Evolutionary conservation across 2,888 invertebrate species (phyloP), one percentile per base, ranked within the genome.

Genomic region (Plebejus argus): DNA sequence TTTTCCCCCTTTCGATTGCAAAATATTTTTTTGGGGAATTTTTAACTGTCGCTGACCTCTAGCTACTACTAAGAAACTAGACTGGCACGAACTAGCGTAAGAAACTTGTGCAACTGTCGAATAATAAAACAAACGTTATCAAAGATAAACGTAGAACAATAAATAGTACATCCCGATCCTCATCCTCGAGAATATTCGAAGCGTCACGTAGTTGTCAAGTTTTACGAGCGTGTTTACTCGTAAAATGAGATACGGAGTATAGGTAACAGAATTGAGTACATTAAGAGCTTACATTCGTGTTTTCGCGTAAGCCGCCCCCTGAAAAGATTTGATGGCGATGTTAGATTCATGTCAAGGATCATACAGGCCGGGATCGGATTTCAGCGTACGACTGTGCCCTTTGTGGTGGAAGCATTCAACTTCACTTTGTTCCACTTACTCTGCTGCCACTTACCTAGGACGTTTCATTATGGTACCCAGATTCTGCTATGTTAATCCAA

Each of bases 341-440:
- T 93, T 91, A 91, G 93, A 93, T 93, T 94, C 92, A 92, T 93
- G 94, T 94, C 94, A 93, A 94, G 94, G 92, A 93, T 91, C 93
- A 93, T 93, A 93, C 87, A 92, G 88, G 84, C 86, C 87, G 91
- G 90, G 91, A 91, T 92, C 91, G 90, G 88, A 89, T 90, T 90
- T 90, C 90, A 89, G 88, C 91, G 91, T 91, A 91, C 91, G 88
- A 90, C 92, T 92, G 91, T 90, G 90, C 91, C 92, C 92, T 93
- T 94, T 93, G 93, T 94, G 90, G 88, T 85, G 90, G 89, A 88
- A 91, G 92, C 91, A 91, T 91, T 89, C 91, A 91, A 88, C 88
- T 90, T 90, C 89, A 91, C 93, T 92, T 91, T 91, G 90, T 92
- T 87, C 90, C 89, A 87, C 90, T 89, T 89, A 90, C 90, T 90